Evolutionary conservation across 1,140 invertebrate species (phyloP), one percentile per base, ranked within the genome.

Genomic region (Cotesia glomerata): DNA sequence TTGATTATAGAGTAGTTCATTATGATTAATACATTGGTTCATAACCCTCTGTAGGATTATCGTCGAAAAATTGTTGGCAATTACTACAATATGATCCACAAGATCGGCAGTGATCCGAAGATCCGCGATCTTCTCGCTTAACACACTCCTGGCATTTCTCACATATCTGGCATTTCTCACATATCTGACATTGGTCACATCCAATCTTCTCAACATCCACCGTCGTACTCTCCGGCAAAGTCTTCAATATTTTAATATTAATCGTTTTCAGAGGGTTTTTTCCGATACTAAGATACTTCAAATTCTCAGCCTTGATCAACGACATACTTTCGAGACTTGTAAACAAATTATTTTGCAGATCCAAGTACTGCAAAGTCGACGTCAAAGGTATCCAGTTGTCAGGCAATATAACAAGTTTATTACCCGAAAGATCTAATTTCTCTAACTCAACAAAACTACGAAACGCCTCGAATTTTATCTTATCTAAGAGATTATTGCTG

Each of bases 231-330:
- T 54, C 52, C 4, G 52, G 52, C n/a, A 54, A 54, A 45, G 4
- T 5, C 5, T 16, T 56, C 5, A 35, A 4, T 16, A 9, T n/a
- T 32, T 66, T 34, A 39, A 66, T 45, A 11, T 4, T 64, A 32
- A 13, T 68, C 39, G 67, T 69, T 39, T 32, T 67, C 4, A 74
- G 72, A 7, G 35, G 63, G 67, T 76, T 76, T 54, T 64, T 34
- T 36, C 35, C 59, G 56, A 76, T 35, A 56, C 49, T 36, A 49
- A 76, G 35, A 26, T 62, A 63, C 61, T 76, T 36, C 9, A 76
- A 36, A 32, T 9, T 34, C 11, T 45, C 49, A 11, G 69, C 35
- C 61, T 75, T 68, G 5, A 54, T 45, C 56, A 75, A 72, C n/a
- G 72, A 59, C 26, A 59, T 63, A 36, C 26, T 26, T 13, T 11